Evolutionary conservation across 92 coral and sea anemone species (phyloP), one percentile per base, ranked within the genome.

Genomic region (Zoanthus sociatus): DNA sequence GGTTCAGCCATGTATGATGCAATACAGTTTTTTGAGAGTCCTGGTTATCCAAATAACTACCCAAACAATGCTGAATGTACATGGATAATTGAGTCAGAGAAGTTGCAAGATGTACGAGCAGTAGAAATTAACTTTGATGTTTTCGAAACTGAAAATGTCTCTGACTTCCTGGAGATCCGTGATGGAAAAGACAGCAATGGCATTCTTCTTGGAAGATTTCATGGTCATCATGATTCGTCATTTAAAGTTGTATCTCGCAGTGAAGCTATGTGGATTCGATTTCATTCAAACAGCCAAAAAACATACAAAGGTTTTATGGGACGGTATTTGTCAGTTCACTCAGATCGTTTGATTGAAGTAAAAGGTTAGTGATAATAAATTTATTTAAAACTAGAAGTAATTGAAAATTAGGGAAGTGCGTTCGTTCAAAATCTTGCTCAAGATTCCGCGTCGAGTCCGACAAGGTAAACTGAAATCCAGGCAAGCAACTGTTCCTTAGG

Each of bases 41-140:
- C 92, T n/a, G 73, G 73, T 61, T 79, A 84, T 78, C 83, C 83
- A 60, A 79, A 84, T 3, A 87, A 73, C n/a, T 90, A 90, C 64
- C 89, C 92, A 12, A 85, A 58, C 67, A 85, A 85, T 30, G 87
- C 54, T 47, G 92, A 85, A 31, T 90, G 92, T 32, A 70, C 61
- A 9, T 90, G 92, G 92, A 87, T 90, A 17, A 90, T 90, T 26
- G 63, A 81, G 31, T 46, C 85, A 3, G 85, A 81, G 20, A 20
- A 51, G 1, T 31, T 81, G 17, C 14, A 12, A 1, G 42, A 81
- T 66, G 75, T 64, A 46, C 70, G 58, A 81, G 85, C 75, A 21
- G 85, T 81, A 67, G 3, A 44, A 69, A 45, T 81, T 46, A 14
- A 4, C 73, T 81, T 81, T 81, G 30, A 81, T 45, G 32, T 18